A percentile compares a stretch with the other conserved stretches of the same genome.
Conservation (phyloP, 2,113 vertebrate species). For the Mustela nigripes region DNA sequence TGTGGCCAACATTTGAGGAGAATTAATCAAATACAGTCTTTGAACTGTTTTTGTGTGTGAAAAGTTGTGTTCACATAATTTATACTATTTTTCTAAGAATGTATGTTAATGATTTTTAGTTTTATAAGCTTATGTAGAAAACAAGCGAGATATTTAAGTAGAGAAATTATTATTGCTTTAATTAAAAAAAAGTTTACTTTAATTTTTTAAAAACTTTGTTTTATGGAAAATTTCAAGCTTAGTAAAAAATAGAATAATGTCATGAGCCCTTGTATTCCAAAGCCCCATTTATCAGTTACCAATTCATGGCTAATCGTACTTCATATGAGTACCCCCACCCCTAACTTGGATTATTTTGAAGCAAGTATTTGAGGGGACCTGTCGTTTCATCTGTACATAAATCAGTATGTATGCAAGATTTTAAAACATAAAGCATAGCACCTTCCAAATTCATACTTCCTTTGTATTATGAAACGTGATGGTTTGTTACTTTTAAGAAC, state of each 20-base stretch:
- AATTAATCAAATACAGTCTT: background rate
- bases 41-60: constrained; percentile 14
- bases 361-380: background rate
- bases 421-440: constrained; percentile 25
- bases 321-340: background rate
- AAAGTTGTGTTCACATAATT: background rate
- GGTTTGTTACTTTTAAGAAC: constrained; percentile 48
- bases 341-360: background rate
- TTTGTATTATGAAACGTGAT: constrained; percentile 22
- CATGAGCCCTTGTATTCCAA: background rate
- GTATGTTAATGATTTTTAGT: constrained; percentile 15
- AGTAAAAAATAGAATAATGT: background rate
- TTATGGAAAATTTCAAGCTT: background rate
- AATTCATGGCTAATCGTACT: background rate
- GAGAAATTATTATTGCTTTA: background rate
- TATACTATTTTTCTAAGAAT: background rate
- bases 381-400: background rate
- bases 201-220: constrained; percentile 27
- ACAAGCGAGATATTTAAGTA: background rate
- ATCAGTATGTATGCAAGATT: background rate
- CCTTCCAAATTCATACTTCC: background rate
- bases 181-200: background rate
- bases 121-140: background rate
- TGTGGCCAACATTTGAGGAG: background rate
- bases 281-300: background rate